Evolutionary conservation across 2,888 invertebrate species (phyloP).

Genomic region (Bembecia ichneumoniformis): DNA sequence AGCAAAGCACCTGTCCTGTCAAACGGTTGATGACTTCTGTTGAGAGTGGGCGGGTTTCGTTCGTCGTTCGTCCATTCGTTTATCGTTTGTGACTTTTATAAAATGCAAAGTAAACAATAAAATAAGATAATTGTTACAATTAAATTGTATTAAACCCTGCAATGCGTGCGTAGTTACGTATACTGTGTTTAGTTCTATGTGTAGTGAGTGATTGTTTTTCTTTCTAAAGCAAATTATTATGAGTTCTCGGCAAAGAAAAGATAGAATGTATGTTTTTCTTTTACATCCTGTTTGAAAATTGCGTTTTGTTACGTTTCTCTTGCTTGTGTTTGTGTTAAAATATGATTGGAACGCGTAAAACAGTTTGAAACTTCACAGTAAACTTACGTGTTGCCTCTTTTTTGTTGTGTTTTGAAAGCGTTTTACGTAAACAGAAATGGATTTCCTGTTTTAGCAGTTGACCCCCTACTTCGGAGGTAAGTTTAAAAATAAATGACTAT

Average conservation of each 20-base stretch:
- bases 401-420: constrained; percentile 11
- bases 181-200: background rate
- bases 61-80: too few species aligned
- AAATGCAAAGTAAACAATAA: background rate
- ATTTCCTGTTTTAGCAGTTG: background rate
- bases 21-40: constrained; percentile 62
- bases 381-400: constrained; percentile 6
- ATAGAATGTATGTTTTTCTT: constrained; percentile 28
- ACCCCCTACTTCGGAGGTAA: constrained; percentile 43
- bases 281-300: constrained; percentile 13
- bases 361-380: background rate
- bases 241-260: constrained; percentile 9
- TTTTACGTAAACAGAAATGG: background rate
- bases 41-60: constrained; percentile 14
- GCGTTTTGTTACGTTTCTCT: background rate
- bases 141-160: background rate
- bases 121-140: too few species aligned
- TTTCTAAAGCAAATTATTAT: background rate
- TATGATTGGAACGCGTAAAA: background rate
- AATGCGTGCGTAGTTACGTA: background rate
- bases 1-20: too few species aligned
- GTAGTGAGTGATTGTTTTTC: background rate
- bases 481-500: constrained; percentile 23
- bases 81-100: background rate
- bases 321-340: constrained; percentile 1